Evolutionary conservation across 2,113 vertebrate species (phyloP).

Genomic region (Chitala chitala): DNA sequence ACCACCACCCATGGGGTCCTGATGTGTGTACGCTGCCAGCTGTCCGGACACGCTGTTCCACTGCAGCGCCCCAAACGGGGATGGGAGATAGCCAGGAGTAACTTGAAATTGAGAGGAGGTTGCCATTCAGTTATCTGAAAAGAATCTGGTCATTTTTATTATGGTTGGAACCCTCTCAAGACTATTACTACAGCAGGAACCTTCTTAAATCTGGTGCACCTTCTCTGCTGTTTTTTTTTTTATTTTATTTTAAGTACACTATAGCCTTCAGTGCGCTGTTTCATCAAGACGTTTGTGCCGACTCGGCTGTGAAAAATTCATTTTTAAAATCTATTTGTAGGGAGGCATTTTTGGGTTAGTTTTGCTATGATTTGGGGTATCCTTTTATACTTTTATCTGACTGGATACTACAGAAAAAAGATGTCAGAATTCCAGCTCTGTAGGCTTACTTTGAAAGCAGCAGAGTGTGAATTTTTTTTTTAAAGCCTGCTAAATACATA

Average conservation of each 20-base stretch:
- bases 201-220: neutral
- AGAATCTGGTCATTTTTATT: constrained; percentile 20
- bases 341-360: neutral
- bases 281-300: neutral
- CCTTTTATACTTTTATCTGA: neutral
- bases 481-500: constrained; percentile 2
- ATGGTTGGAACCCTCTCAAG: neutral
- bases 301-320: neutral
- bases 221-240: neutral
- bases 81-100: constrained; percentile 49
- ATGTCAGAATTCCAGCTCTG: constrained; percentile 15
- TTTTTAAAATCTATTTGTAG: neutral
- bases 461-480: constrained; percentile 40
- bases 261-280: neutral
- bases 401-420: constrained; percentile 16
- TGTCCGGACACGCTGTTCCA: constrained; percentile 41
- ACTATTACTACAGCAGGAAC: neutral
- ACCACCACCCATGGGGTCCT: neutral
- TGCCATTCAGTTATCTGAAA: constrained; percentile 34
- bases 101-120: constrained; percentile 39
- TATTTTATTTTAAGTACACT: neutral
- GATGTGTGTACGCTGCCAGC: constrained; percentile 56
- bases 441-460: constrained; percentile 30
- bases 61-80: constrained; percentile 39
- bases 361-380: constrained; percentile 4